Base-by-base conservation (phyloP, 2,888 invertebrate species). In the Hydroisotoma schaefferi region DNA sequence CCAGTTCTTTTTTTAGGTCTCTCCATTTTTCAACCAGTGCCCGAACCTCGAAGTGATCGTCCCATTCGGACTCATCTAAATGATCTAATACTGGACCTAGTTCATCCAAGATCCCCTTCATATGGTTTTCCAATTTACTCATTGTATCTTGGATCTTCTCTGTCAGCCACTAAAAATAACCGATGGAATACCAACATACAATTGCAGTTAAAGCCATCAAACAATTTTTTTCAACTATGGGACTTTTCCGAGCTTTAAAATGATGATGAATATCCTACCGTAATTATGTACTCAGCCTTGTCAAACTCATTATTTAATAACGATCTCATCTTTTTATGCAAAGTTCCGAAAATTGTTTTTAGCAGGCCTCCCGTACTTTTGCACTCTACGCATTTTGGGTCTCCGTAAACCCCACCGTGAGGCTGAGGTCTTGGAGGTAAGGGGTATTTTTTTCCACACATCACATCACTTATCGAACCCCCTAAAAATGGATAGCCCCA, bases 281-380 rank as follows among this genome's bases (percentile, higher is more conserved):
- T 55, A 23, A 71, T 48, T 20, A 71, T 58, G 23, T 56, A 62
- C 47, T 60, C 64, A n/a, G 69, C 69, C 46, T 71, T 71, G 25
- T 59, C 67, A 43, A 66, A 71, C 37, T 69, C 62, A 15, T 56
- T 66, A 3, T 57, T 61, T 8, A 71, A 46, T 2, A 66, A 18
- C 37, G 63, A 67, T 47, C 64, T 54, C 65, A 71, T 56, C 52
- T 70, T 71, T 57, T 70, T 71, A 28, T 68, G 67, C 23, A 70
- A 56, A 5, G 54, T 53, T 2, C 61, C 67, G 54, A 59, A 71
- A 1, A 54, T 18, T 2, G 65, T 64, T 46, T 64, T 58, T 5
- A 61, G 37, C 6, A 71, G 64, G 25, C 63, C 64, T 26, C 65
- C 68, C 18, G 46, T 55, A 6, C 63, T 55, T 18, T 55, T 58